Evolutionary conservation across 2,888 invertebrate species (phyloP), one percentile per base, ranked within the genome.

Genomic region (Sialis fuliginosa): DNA sequence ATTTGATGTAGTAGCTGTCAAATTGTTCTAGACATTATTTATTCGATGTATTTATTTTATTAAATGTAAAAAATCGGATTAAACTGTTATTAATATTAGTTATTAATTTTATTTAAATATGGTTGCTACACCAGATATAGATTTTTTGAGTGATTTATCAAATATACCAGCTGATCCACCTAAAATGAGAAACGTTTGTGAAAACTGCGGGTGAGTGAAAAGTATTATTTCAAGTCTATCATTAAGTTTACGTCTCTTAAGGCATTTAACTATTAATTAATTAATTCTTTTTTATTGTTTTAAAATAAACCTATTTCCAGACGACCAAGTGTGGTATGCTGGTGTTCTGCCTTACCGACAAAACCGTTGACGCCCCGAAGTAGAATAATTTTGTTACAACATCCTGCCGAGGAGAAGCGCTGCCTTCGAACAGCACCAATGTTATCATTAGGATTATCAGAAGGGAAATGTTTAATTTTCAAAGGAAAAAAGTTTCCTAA

Each of bases 361-460:
- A 71, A 75, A 46, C 80, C 76, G 41, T 59, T 92, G 32, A 62
- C 64, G 47, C 81, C 87, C 9, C 67, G 69, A 46, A 85, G 86
- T 49, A 75, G 72, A 55, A 71, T 93, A 42, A 77, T 90, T 53
- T 72, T 93, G 49, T 69, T 93, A 6, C 93, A 93, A 63, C 93
- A 93, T 68, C 93, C 93, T 9, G 90, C 89, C 50, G 93, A 93
- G 72, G 88, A 89, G 59, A 86, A 87, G 60, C 72, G 93, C 54
- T 85, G 87, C 56, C 69, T 93, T 41, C 76, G 89, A 45, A 95
- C 93, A 33, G 91, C 88, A 10, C 83, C 87, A 8, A 95, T 95
- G 86, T 67, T 95, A 33, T 74, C 80, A 55, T 68, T 88, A 45
- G 83, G 87, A 32, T 64, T 93, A 50, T 69, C 71, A 42, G 64